Evolutionary conservation across 1,140 invertebrate genomes (phyloP), one percentile per base, ranked within the genome.

Genomic region (Reticulitermes speratus): DNA sequence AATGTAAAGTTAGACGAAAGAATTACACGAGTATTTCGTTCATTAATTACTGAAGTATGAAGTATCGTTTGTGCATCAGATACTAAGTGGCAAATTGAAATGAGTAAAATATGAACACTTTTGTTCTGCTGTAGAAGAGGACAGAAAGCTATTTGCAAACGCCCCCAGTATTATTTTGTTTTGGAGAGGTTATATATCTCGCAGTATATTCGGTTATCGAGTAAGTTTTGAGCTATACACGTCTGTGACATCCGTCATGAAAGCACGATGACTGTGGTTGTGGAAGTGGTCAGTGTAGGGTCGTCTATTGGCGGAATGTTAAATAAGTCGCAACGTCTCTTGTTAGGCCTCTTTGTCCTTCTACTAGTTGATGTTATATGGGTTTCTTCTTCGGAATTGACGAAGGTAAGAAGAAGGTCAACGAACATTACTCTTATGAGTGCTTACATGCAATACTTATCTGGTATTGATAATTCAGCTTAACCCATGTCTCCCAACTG

Each of bases 311-410:
- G 87, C 81, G 88, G 86, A 85, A 93, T 93, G 91, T 91, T 95
- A 90, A 94, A 93, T 88, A 94, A 94, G 91, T 94, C 94, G 81
- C 95, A 97, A 89, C 94, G 96, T 87, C 92, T 97, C 23, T 90
- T 96, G 87, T 90, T 97, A 59, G 97, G 97, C 86, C 92, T 96
- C 84, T 91, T 96, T 87, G 92, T 97, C 88, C 91, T 98, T 59
- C 89, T 97, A 32, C 90, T 97, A 86, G 96, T 97, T 82, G 96
- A 98, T 91, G 91, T 97, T 44, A 96, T 97, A 87, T 97, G 96
- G 96, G 96, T 97, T 6, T 95, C 95, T 16, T 97, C 96, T 59
- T 96, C 95, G 32, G 96, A 97, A 91, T 91, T 98, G 23, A 96
- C 96, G 84, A 95, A 97, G 93, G 96, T 97, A 91, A 90, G 88